phyloP scores from a whole-genome alignment of 2,113 vertebrate species.

The Irena cyanogastra region DNA sequence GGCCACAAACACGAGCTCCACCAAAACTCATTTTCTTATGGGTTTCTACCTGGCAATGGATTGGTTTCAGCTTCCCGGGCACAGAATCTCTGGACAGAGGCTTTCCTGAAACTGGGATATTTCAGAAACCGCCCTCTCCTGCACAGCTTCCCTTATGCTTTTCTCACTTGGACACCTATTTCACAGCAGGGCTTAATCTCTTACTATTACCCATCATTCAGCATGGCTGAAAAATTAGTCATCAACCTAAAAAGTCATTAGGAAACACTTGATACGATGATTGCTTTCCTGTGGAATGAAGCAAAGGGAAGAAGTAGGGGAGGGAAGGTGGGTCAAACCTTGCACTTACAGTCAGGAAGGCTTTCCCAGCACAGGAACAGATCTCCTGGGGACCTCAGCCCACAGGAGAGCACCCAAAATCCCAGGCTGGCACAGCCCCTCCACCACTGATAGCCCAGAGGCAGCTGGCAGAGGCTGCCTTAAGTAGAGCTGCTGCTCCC shows the following conservation, averaged over 20 bases:
- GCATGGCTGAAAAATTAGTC: constrained; percentile 55
- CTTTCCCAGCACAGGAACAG: background rate
- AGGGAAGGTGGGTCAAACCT: background rate
- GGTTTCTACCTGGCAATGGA: constrained; percentile 17
- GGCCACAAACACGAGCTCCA: constrained; percentile 12
- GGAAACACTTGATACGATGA: constrained; percentile 58
- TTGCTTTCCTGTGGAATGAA: constrained; percentile 24
- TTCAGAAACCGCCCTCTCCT: background rate
- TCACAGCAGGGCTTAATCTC: background rate
- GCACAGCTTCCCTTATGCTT: background rate
- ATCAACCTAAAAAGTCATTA: constrained; percentile 46
- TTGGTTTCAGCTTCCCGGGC: background rate
- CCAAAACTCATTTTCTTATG: background rate
- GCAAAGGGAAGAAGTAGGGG: background rate
- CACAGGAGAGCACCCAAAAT: background rate
- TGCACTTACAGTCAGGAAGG: background rate
- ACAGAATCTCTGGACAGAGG: background rate
- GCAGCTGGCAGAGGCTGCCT: background rate
- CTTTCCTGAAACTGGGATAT: background rate
- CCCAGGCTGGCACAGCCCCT: background rate
- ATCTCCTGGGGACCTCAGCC: background rate
- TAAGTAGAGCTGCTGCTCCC: constrained; percentile 10
- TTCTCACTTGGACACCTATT: constrained; percentile 22
- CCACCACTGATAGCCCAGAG: background rate
- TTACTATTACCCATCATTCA: background rate